Percentiles rank a stretch among this genome's conserved stretches.
These are phyloP conservation scores for Sporophila hypoxantha DNA, from an alignment of 2,113 vertebrate genomes.

Conservation along the genomic window DNA sequence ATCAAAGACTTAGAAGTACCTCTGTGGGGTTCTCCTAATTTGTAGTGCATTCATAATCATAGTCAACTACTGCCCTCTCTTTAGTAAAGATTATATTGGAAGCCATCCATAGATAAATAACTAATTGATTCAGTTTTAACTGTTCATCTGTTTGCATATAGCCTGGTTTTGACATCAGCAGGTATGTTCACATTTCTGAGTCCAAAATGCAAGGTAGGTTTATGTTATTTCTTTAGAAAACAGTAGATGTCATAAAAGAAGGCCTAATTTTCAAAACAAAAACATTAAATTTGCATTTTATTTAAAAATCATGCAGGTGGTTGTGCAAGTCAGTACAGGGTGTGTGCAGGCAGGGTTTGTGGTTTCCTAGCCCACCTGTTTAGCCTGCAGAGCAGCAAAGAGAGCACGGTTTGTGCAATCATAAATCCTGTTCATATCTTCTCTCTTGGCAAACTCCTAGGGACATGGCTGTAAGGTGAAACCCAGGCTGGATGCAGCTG, in stretches of 20 bases:
- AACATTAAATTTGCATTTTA: background rate
- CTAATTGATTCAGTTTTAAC: background rate
- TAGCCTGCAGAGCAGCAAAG: background rate
- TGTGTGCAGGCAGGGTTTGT: background rate
- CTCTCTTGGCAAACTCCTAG: rapidly evolving
- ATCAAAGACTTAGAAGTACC: background rate
- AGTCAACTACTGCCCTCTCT: background rate
- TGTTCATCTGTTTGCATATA: rapidly evolving
- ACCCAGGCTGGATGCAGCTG: background rate
- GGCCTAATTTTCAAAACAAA: background rate
- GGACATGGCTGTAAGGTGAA: background rate
- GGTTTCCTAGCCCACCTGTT: background rate
- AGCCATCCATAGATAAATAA: background rate
- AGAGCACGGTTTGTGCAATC: rapidly evolving
- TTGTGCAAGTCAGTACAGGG: background rate
- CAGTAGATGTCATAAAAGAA: background rate
- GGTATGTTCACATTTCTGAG: background rate
- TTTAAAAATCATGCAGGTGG: background rate
- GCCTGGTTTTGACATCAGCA: background rate
- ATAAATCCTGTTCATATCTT: background rate
- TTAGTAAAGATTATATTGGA: background rate
- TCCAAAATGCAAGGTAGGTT: background rate
- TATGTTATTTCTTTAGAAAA: background rate
- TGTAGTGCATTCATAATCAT: background rate
- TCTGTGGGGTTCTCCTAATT: background rate